Percentiles rank a stretch among this genome's conserved stretches.
Evolutionary conservation across 2,113 vertebrate species (phyloP).

Genomic region (Mirza zaza): DNA sequence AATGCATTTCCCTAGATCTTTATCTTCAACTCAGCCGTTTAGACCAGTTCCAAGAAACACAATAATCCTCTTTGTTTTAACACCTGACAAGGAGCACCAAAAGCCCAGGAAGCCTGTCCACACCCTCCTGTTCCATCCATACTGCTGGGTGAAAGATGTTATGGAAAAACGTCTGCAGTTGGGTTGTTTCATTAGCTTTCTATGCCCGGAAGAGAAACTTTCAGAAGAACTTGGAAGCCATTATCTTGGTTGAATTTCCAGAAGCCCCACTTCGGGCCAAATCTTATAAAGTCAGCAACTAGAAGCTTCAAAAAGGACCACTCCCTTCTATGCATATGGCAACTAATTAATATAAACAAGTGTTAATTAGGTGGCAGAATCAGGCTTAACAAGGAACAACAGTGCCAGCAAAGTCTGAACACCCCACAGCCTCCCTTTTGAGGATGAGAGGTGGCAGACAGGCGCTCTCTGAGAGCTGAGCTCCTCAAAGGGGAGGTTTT

Average conservation of each 20-base stretch:
- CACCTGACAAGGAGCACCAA: slow-evolving; percentile 65
- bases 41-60: slow-evolving; percentile 71
- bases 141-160: background rate
- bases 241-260: slow-evolving; percentile 42
- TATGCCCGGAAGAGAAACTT: slow-evolving; percentile 20
- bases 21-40: slow-evolving; percentile 63
- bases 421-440: background rate
- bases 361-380: slow-evolving; percentile 64
- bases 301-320: slow-evolving; percentile 68
- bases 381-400: slow-evolving; percentile 22
- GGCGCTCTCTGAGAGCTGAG: background rate
- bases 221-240: slow-evolving; percentile 41
- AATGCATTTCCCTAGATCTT: slow-evolving; percentile 69
- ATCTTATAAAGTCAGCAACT: slow-evolving; percentile 46
- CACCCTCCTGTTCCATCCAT: background rate
- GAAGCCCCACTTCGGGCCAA: slow-evolving; percentile 43
- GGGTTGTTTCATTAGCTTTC: background rate
- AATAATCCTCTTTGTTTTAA: slow-evolving; percentile 69
- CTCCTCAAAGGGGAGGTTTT: background rate
- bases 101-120: slow-evolving; percentile 19
- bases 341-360: slow-evolving; percentile 64
- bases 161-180: background rate
- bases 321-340: slow-evolving; percentile 47
- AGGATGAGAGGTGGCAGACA: background rate
- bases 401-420: background rate